Percentiles rank a stretch among this genome's conserved stretches.
Conservation (phyloP, 53 echinoderm and acorn worm species). For the Echinometra lucunter region DNA sequence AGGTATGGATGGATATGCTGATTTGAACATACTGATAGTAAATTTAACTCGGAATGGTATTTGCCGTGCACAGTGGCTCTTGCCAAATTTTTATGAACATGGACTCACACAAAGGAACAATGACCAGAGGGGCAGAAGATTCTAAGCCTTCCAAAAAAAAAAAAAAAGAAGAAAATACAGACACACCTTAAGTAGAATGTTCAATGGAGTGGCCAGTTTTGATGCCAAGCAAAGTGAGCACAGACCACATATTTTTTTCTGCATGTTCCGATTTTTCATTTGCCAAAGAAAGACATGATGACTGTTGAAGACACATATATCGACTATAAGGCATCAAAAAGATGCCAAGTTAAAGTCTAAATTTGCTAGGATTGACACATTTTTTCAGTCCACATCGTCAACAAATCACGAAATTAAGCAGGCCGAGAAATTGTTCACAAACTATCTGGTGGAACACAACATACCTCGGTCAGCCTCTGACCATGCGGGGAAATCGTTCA, state of each 20-base stretch:
- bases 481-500: neutral
- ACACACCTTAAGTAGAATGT: neutral
- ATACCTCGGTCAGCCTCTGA: neutral
- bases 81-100: too few relatives aligned
- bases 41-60: too few relatives aligned
- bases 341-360: neutral
- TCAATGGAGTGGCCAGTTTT: neutral
- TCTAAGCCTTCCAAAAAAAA: neutral
- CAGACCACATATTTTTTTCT: neutral
- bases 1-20: too few relatives aligned
- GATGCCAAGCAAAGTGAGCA: neutral
- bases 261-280: neutral
- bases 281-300: neutral
- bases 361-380: neutral
- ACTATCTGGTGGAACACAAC: slow-evolving; percentile 38
- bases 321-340: neutral
- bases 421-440: slow-evolving; percentile 22
- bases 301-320: neutral
- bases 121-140: too few relatives aligned
- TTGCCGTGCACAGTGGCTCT: too few relatives aligned
- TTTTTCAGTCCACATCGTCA: neutral
- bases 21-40: too few relatives aligned
- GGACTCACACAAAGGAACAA: too few relatives aligned
- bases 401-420: neutral
- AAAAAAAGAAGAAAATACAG: neutral